Conservation (phyloP, 2,113 vertebrate genomes). For the Trichechus manatus region DNA sequence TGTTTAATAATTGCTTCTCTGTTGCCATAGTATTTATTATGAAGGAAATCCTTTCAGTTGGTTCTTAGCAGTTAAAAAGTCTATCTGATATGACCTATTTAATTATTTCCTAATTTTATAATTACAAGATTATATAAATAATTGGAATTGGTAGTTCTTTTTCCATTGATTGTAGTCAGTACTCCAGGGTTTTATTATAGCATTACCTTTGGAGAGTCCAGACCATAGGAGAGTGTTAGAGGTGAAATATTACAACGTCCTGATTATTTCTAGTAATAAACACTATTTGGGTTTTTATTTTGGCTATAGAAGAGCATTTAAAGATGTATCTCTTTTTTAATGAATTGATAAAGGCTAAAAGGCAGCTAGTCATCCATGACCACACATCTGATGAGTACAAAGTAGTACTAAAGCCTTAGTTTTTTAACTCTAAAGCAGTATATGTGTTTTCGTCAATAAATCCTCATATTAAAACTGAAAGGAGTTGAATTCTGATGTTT, state of each 20-base stretch:
- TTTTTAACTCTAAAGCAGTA: not conserved
- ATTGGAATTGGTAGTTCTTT: not conserved
- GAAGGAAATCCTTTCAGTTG: constrained; percentile 3
- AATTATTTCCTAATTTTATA: constrained; percentile 28
- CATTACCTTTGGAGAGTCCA: not conserved
- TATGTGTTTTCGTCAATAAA: not conserved
- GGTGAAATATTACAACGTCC: not conserved
- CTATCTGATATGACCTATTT: not conserved
- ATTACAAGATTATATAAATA: not conserved
- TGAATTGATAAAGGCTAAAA: not conserved
- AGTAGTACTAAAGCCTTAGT: not conserved
- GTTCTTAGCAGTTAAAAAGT: constrained; percentile 10
- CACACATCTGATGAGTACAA: not conserved
- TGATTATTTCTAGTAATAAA: not conserved
- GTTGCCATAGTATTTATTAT: not conserved
- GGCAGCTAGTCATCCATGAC: not conserved
- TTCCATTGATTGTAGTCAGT: not conserved
- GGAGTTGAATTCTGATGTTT: not conserved
- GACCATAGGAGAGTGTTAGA: not conserved
- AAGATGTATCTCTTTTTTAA: not conserved
- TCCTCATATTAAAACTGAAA: not conserved
- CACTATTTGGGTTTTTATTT: constrained; percentile 28
- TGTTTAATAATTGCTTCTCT: constrained; percentile 19
- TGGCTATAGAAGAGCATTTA: not conserved
- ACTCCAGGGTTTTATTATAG: not conserved